Conservation (phyloP, 1,140 invertebrate species). For the Rhopalosiphum maidis region DNA sequence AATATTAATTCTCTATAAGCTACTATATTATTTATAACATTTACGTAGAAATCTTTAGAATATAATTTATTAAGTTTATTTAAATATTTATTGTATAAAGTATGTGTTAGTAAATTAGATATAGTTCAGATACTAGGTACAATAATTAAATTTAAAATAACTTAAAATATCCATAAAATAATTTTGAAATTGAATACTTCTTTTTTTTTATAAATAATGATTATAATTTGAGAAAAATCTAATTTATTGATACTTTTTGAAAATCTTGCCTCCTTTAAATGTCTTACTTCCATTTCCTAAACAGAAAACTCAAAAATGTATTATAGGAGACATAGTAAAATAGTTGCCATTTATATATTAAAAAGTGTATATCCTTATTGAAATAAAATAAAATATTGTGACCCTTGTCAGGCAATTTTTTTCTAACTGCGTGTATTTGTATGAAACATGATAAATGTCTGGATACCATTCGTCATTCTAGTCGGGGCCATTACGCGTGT, state of each 20-base stretch:
- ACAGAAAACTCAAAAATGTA: constrained; percentile 1
- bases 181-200: background rate
- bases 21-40: background rate
- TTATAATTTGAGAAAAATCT: background rate
- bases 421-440: background rate
- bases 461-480: background rate
- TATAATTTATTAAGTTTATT: background rate
- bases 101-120: background rate
- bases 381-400: constrained; percentile 16
- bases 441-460: constrained; percentile 37
- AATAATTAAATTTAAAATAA: background rate
- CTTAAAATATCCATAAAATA: background rate
- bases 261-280: background rate
- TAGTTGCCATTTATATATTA: constrained; percentile 23
- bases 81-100: background rate
- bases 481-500: background rate
- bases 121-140: background rate
- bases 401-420: background rate
- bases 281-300: background rate
- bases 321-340: background rate
- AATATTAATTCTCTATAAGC: background rate
- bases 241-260: background rate
- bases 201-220: background rate
- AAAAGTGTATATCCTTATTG: constrained; percentile 23
- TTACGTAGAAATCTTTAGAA: background rate